These are phyloP conservation scores for Wasmannia auropunctata DNA, from an alignment of 1,140 invertebrate species.

Conservation along the genomic window DNA sequence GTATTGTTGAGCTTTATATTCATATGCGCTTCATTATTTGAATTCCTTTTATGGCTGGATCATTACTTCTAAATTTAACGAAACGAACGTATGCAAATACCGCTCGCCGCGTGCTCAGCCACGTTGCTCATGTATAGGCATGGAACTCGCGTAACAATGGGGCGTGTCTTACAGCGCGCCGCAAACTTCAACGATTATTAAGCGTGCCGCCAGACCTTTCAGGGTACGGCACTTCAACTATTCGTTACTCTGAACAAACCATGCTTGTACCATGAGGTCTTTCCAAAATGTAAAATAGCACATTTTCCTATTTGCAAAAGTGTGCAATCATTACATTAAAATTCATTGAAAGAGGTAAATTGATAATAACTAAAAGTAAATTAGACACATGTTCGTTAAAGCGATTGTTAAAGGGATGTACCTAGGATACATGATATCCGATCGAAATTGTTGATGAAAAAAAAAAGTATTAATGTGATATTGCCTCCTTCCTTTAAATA, in stretches of 20 bases:
- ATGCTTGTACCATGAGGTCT: not conserved
- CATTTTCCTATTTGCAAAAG: not conserved
- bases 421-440: not conserved
- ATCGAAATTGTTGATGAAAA: not conserved
- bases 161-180: slow-evolving; percentile 71
- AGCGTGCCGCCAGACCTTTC: slow-evolving; percentile 64
- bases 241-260: slow-evolving; percentile 8
- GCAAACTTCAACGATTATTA: slow-evolving; percentile 82
- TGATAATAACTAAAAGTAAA: not conserved
- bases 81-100: slow-evolving; percentile 77
- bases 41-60: slow-evolving; percentile 73
- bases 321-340: not conserved
- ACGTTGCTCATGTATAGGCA: slow-evolving; percentile 61
- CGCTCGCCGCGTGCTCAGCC: slow-evolving; percentile 31
- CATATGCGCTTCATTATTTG: slow-evolving; percentile 71
- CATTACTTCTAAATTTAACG: slow-evolving; percentile 68
- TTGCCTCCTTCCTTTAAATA: not conserved
- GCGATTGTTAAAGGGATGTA: not conserved
- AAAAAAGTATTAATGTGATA: not conserved
- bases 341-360: not conserved
- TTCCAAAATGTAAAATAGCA: not conserved
- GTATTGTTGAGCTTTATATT: not conserved
- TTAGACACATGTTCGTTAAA: not conserved
- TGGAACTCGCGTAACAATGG: slow-evolving; percentile 76
- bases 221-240: slow-evolving; percentile 50